Evolutionary conservation across 2,888 invertebrate species (phyloP), one percentile per base, ranked within the genome.

Genomic region (Eilema sororculum): DNA sequence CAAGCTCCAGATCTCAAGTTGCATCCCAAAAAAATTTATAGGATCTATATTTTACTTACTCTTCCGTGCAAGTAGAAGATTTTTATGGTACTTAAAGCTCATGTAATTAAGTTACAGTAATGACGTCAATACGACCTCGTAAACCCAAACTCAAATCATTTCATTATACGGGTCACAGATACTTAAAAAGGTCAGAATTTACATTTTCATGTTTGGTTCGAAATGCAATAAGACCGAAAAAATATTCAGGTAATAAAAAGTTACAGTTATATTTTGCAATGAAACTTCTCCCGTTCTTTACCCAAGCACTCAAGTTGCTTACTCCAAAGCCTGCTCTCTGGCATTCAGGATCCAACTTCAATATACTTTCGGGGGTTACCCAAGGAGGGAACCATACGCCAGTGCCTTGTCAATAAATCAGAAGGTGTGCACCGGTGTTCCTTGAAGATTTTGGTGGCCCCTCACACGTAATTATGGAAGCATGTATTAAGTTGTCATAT

Each of bases 31-130:
- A 5, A 28, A 28, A 28, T 4, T 28, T 28, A 28, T 28, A 28
- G 33, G 2, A 41, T 4, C 41, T 41, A 16, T 4, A 41, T 16
- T 41, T 41, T n/a, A 52, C 9, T n/a, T 57, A 3, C 57, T 57
- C 57, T 24, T 10, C 25, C 9, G n/a, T 46, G 20, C 46, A 12
- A 41, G 41, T 41, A 46, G 3, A 20, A 46, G 1, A 24, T 24
- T 58, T 58, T 58, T 58, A 25, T 58, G 25, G 25, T 58, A 58
- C 24, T 58, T 58, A 58, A 16, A 3, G 13, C 12, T 10, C 20
- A 25, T 60, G 52, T 52, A 52, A 52, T 60, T 30, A 60, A 9
- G 60, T 60, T 60, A 60, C 60, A 20, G 60, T n/a, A 60, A 60
- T 60, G 60, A 60, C 60, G 60, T 60, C 60, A 60, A 33, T 60